Evolutionary conservation across 2,797 vertebrate species (phyloP), one percentile per base, ranked within the genome.

Genomic region (Brotogeris chrysoptera): DNA sequence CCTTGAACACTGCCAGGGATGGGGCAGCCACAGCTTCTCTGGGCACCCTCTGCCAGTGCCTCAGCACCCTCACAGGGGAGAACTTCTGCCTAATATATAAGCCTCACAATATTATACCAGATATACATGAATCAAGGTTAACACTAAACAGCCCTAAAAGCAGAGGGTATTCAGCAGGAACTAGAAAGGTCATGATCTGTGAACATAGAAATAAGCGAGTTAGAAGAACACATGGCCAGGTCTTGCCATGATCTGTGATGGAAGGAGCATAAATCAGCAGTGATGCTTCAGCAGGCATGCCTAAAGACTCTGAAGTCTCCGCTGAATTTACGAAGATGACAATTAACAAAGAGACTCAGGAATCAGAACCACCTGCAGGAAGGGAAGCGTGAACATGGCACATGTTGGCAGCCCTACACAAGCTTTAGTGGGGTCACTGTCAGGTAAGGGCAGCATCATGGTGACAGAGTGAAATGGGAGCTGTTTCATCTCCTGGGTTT

Each of bases 331-430:
- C 47, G 68, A 50, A 93, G 86, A 76, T 13, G 12, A 50, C 60
- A 68, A 59, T 65, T 66, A 82, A 36, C 38, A 77, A 60, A 81
- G 41, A 84, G 24, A 30, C 38, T 18, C 39, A 11, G 64, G 71
- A 85, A 66, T 18, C 21, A 59, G 64, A 87, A 70, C 24, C 0
- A 4, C 27, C n/a, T 71, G 79, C 30, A 53, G 19, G 1, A n/a
- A 57, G 18, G 61, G 32, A 69, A n/a, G 19, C 0, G 0, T 0
- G 5, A 79, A 10, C 13, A 36, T 4, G 13, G 50, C 57, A n/a
- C 19, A 6, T 53, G 49, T 49, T 53, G 38, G 78, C 46, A 84
- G 32, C 30, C 32, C 38, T n/a, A 28, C 1, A 0, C 1, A 4
- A 81, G 50, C 25, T 81, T 70, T 55, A 34, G 32, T n/a, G 47